Percentiles rank a stretch among this genome's conserved stretches.
Evolutionary conservation across 1,140 invertebrate species (phyloP).

Genomic region (Cotesia typhae): DNA sequence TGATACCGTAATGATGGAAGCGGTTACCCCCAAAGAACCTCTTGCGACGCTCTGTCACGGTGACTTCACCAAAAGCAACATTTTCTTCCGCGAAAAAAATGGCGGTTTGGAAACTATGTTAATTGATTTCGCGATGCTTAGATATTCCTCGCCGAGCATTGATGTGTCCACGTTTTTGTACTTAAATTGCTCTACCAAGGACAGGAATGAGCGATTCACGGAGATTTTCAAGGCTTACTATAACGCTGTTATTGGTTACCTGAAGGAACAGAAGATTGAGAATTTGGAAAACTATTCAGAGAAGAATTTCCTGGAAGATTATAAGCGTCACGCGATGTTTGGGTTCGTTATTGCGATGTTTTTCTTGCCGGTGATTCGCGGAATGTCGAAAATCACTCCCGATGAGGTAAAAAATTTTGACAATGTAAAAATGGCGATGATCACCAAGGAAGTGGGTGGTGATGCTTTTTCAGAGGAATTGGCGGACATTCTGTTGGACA

Average conservation of each 20-base stretch:
- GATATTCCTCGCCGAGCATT: slow-evolving; percentile 54
- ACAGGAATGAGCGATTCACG: slow-evolving; percentile 43
- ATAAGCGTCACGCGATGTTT: slow-evolving; percentile 48
- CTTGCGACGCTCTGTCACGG: slow-evolving; percentile 59
- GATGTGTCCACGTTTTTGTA: slow-evolving; percentile 62
- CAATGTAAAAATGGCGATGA: not conserved
- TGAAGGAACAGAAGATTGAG: slow-evolving; percentile 38
- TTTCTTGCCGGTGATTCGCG: slow-evolving; percentile 48
- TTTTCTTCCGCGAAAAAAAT: slow-evolving; percentile 49
- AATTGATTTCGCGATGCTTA: slow-evolving; percentile 58
- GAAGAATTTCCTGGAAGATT: slow-evolving; percentile 51
- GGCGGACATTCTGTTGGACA: slow-evolving; percentile 9
- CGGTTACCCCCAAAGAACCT: slow-evolving; percentile 41
- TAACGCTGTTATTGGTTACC: slow-evolving; percentile 36
- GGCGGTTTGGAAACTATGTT: slow-evolving; percentile 48
- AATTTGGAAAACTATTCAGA: slow-evolving; percentile 45
- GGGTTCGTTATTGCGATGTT: slow-evolving; percentile 52
- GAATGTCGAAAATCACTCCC: not conserved
- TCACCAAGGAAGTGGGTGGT: not conserved
- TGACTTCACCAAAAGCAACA: slow-evolving; percentile 59
- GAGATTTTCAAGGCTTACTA: slow-evolving; percentile 54
- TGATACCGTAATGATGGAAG: slow-evolving; percentile 29
- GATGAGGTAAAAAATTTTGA: slow-evolving; percentile 1
- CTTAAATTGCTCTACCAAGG: slow-evolving; percentile 48
- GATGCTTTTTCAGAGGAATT: slow-evolving; percentile 18